These are phyloP conservation scores for Motacilla alba DNA, from an alignment of 2,113 vertebrate species.

Conservation along the genomic window DNA sequence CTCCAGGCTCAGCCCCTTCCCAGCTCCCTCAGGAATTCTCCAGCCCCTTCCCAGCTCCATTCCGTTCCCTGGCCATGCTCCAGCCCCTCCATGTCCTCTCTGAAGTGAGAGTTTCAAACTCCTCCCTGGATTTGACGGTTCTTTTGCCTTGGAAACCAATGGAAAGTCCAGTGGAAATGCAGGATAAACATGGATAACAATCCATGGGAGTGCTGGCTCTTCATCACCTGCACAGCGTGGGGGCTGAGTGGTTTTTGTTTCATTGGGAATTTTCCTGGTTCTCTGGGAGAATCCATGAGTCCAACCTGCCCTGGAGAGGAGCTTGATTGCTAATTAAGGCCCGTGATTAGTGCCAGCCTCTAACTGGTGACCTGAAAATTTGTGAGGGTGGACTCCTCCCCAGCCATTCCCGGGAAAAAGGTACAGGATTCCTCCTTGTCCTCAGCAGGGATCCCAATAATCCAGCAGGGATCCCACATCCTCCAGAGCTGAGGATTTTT, in stretches of 20 bases:
- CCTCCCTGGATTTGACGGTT: not conserved
- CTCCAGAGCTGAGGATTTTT: not conserved
- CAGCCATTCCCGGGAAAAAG: not conserved
- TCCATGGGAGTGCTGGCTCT: not conserved
- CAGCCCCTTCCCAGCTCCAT: not conserved
- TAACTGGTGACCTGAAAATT: not conserved
- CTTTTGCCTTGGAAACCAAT: not conserved
- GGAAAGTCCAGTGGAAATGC: not conserved
- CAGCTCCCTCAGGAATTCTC: not conserved
- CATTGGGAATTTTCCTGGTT: not conserved
- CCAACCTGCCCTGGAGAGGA: not conserved
- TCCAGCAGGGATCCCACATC: not conserved
- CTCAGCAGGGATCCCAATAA: not conserved
- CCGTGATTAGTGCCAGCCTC: not conserved
- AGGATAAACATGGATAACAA: not conserved
- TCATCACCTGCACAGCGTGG: accelerated
- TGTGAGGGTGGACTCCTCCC: not conserved
- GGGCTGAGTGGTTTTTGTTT: not conserved
- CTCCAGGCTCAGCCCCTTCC: not conserved
- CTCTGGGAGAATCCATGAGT: not conserved
- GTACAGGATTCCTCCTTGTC: not conserved
- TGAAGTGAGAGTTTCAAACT: not conserved
- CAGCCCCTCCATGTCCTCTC: not conserved
- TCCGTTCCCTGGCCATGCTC: not conserved
- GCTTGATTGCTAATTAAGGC: not conserved